These are phyloP conservation scores for Drosophila littoralis DNA, from an alignment of 1,140 invertebrate species.

Conservation along the genomic window DNA sequence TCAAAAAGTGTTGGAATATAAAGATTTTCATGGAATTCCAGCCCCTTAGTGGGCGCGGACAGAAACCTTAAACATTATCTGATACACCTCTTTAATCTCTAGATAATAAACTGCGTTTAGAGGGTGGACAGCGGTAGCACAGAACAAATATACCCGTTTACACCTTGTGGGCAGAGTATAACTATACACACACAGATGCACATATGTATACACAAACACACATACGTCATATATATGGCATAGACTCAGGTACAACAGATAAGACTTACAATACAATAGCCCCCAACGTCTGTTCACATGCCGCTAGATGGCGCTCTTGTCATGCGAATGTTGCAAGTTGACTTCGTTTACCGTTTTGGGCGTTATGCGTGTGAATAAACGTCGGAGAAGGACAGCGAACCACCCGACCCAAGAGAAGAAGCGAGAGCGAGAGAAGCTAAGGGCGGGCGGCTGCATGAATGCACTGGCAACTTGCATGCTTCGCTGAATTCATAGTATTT, in stretches of 20 bases:
- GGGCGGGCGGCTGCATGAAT: conserved; percentile 5
- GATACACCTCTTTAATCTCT: no score
- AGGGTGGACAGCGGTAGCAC: no score
- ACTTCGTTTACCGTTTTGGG: conserved; percentile 44
- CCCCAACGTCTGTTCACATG: conserved; percentile 21
- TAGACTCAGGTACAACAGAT: conserved; percentile 18
- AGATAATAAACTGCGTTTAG: no score
- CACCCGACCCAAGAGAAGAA: not conserved
- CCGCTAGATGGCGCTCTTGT: conserved; percentile 43
- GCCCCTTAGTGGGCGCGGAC: no score
- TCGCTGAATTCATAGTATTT: conserved; percentile 38
- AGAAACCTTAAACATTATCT: no score
- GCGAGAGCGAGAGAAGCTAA: not conserved
- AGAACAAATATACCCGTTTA: no score
- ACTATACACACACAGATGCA: not conserved
- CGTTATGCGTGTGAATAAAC: conserved; percentile 47
- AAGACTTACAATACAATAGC: conserved; percentile 34
- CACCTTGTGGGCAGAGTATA: no score
- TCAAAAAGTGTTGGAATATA: no score
- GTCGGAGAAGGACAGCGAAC: not conserved
- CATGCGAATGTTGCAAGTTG: conserved; percentile 47
- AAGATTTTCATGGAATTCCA: no score
- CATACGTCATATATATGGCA: not conserved
- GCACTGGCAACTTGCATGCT: conserved; percentile 42
- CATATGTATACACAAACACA: not conserved